Evolutionary conservation across 92 coral and sea anemone genomes (phyloP), one percentile per base, ranked within the genome.

Genomic region (Hydrozoanthus gracilis): DNA sequence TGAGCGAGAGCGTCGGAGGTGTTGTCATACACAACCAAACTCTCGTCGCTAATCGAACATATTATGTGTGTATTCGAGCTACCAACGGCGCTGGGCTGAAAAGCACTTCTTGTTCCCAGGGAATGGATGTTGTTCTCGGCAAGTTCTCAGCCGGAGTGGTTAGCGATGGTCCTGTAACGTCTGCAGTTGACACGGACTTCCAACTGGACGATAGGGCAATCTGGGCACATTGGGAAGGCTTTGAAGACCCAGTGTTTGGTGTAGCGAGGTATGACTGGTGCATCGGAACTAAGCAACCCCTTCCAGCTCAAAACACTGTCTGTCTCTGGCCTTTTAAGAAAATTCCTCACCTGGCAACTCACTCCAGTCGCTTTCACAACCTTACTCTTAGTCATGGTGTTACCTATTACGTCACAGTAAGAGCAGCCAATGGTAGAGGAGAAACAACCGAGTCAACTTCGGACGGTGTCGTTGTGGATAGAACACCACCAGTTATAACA

Each of bases 171-270:
- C 98, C 96, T 2, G 44, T 60, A 44, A 54, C 72, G 12, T 65
- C 44, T 70, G 92, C 64, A 4, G 69, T 66, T 35, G 98, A 92
- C 66, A 80, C 89, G 6, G 98, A 95, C 83, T 95, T 91, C 76
- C 98, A 95, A 87, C 92, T 92, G 17, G 95, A 95, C 55, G 93
- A 95, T 64, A 82, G 82, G 70, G 94, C 98, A 5, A 90, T 95
- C 35, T 92, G 98, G 98, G 94, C 93, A 14, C 91, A 91, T 86
- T 95, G 98, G 98, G 62, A 66, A 55, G 98, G 93, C 4, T 95
- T 95, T 39, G 82, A 92, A 84, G 98, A 95, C 65, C 95, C 93
- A 8, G 88, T 92, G 12, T 92, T 82, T 69, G 94, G 94, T 3
- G 72, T 95, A 17, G 76, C 87, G 20, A 49, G 82, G 6, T 95